Percentiles rank a stretch among this genome's conserved stretches.
Conservation (phyloP, 1,140 invertebrate species). For the Brachionus calyciflorus region DNA sequence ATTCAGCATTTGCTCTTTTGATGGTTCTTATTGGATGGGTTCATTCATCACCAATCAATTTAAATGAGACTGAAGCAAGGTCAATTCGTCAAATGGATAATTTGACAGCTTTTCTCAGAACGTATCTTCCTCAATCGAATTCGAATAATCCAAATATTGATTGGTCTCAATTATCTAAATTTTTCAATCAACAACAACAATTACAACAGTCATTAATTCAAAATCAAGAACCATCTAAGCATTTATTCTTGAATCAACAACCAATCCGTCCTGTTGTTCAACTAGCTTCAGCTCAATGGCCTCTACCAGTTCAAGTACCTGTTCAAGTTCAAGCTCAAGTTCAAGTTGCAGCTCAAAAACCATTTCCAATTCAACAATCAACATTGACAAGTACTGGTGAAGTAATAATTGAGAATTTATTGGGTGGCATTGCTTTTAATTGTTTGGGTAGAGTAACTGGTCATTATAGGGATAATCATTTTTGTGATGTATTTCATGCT, state of each 20-base stretch:
- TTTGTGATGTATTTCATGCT: slow-evolving; percentile 47
- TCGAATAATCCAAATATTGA: too few relatives aligned
- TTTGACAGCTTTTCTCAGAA: too few relatives aligned
- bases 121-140: too few relatives aligned
- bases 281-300: too few relatives aligned
- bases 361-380: background rate
- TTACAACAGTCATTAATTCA: background rate
- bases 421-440: slow-evolving; percentile 35
- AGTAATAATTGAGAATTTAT: slow-evolving; percentile 33
- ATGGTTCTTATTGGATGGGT: too few relatives aligned
- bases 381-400: slow-evolving; percentile 1
- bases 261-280: too few relatives aligned
- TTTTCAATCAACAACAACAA: too few relatives aligned
- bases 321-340: background rate
- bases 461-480: slow-evolving; percentile 18
- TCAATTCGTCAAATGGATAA: too few relatives aligned
- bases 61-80: too few relatives aligned
- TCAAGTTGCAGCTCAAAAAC: background rate
- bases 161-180: too few relatives aligned
- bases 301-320: slow-evolving; percentile 4
- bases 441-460: slow-evolving; percentile 14
- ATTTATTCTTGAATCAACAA: slow-evolving; percentile 8
- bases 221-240: background rate
- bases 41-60: too few relatives aligned
- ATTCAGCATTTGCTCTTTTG: too few relatives aligned